phyloP scores from a whole-genome alignment of 2,888 invertebrate genomes.

The Drosophila percnosoma region DNA sequence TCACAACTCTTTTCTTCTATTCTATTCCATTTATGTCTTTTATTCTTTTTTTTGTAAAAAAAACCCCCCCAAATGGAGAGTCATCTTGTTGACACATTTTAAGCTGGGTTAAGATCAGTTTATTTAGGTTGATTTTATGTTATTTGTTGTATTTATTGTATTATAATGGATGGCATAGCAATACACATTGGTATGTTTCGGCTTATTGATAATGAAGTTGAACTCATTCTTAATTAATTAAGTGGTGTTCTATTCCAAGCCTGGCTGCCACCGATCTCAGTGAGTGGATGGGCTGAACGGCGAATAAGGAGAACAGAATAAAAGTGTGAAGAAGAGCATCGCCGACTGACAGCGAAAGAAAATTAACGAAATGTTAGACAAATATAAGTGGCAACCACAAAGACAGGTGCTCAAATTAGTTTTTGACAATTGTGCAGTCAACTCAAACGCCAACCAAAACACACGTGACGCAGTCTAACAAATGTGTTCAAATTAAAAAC shows the following conservation, averaged over 20 bases:
- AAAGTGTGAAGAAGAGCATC: slow-evolving; percentile 21
- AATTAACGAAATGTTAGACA: slow-evolving; percentile 64
- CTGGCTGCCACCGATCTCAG: too few species aligned
- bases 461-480: slow-evolving; percentile 32
- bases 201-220: too few species aligned
- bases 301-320: slow-evolving; percentile 21
- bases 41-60: not conserved
- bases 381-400: slow-evolving; percentile 31
- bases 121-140: too few species aligned
- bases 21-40: not conserved
- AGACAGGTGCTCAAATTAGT: slow-evolving; percentile 55
- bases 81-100: too few species aligned
- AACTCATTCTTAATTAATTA: too few species aligned
- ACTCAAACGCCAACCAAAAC: slow-evolving; percentile 20
- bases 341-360: slow-evolving; percentile 49
- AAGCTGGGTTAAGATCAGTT: not conserved
- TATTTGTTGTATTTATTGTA: too few species aligned
- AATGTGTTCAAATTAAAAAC: slow-evolving; percentile 34
- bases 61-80: not conserved
- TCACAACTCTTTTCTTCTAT: not conserved
- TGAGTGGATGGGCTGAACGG: too few species aligned
- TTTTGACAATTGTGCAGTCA: slow-evolving; percentile 49
- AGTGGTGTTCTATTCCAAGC: too few species aligned
- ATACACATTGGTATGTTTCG: too few species aligned
- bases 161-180: too few species aligned